Percentiles rank a stretch among this genome's conserved stretches.
Conservation (phyloP, 2,113 vertebrate genomes). For the Mesitornis unicolor region DNA sequence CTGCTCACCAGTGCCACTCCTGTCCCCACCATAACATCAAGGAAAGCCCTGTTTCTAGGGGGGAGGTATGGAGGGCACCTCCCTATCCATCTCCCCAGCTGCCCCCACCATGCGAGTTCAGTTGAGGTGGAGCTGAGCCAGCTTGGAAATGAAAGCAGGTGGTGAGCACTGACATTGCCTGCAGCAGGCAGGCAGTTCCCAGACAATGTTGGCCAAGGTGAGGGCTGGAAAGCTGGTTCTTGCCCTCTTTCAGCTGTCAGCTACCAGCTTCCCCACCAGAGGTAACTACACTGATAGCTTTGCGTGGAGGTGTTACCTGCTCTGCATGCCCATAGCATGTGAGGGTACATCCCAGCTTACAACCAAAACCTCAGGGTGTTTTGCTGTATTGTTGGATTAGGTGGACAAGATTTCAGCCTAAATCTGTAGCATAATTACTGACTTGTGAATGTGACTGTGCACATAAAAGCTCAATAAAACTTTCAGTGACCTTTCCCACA, state of each 20-base stretch:
- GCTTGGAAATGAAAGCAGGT: rapidly evolving
- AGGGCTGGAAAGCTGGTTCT: background rate
- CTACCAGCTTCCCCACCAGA: background rate
- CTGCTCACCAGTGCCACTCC: background rate
- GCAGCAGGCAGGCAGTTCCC: background rate
- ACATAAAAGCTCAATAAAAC: background rate
- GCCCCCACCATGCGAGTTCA: rapidly evolving
- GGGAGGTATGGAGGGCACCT: rapidly evolving
- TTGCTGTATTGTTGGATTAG: rapidly evolving
- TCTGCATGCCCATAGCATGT: rapidly evolving
- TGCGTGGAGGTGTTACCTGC: background rate
- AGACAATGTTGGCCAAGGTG: rapidly evolving
- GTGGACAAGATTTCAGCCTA: background rate
- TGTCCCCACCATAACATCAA: background rate
- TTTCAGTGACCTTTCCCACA: background rate
- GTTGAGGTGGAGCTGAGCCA: rapidly evolving
- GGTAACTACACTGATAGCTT: background rate
- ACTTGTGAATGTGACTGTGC: background rate
- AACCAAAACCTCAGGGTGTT: rapidly evolving
- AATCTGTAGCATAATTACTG: background rate
- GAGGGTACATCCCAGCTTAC: background rate
- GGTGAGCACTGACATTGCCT: no score
- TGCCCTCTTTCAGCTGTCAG: background rate
- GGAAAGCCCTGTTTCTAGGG: background rate
- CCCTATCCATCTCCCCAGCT: background rate